Evolutionary conservation across 2,797 vertebrate genomes (phyloP).

Genomic region (Galaxias olidus): DNA sequence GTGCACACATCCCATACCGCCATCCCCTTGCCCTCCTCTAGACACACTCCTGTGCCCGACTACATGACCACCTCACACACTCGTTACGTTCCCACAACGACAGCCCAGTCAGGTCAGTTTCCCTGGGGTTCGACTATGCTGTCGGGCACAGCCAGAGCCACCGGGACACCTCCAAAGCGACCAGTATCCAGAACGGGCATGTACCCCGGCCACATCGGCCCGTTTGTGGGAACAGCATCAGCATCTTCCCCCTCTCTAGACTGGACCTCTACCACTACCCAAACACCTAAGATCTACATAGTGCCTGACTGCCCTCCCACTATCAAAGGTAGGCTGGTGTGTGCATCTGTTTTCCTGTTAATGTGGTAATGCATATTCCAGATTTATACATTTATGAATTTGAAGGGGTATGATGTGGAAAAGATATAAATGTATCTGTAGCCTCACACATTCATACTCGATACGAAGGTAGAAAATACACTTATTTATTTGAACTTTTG

Average conservation of each 20-base stretch:
- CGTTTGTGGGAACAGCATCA: background rate
- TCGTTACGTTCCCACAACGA: background rate
- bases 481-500: conserved; percentile 11
- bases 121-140: conserved; percentile 6
- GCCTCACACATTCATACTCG: background rate
- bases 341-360: background rate
- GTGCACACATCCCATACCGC: background rate
- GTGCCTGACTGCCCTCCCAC: conserved; percentile 64
- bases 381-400: too few relatives aligned
- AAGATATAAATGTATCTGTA: too few relatives aligned
- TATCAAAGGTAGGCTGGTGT: conserved; percentile 60
- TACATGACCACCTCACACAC: conserved; percentile 4
- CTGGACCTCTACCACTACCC: conserved; percentile 19
- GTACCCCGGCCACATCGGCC: conserved; percentile 5
- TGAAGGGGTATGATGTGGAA: too few relatives aligned
- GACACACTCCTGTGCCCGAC: conserved; percentile 6
- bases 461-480: background rate
- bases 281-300: conserved; percentile 61
- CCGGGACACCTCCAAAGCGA: background rate
- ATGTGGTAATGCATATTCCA: background rate
- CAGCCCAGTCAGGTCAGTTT: background rate
- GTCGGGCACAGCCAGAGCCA: conserved; percentile 13
- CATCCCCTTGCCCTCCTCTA: background rate
- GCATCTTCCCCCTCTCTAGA: conserved; percentile 5
- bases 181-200: background rate